These are phyloP conservation scores for Sitta europaea DNA, from an alignment of 2,113 vertebrate genomes.

Conservation along the genomic window DNA sequence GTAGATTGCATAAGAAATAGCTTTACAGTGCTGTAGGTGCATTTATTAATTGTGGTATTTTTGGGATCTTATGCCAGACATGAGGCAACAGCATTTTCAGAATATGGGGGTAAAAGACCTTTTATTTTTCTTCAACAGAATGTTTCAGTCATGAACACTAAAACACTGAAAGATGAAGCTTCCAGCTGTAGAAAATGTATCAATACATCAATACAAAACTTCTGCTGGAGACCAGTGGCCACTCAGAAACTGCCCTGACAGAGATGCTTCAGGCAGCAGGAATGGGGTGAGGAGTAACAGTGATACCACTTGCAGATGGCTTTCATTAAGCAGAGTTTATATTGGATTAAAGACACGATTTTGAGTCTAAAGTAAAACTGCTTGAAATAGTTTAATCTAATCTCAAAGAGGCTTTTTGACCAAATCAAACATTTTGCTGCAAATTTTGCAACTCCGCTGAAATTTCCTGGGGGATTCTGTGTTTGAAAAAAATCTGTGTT, in stretches of 20 bases:
- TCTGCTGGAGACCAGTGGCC: neutral
- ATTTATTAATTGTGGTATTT: neutral
- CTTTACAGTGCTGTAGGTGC: neutral
- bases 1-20: neutral
- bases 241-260: neutral
- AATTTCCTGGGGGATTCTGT: neutral
- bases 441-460: conserved; percentile 19
- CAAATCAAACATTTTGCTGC: conserved; percentile 22
- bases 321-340: conserved; percentile 44
- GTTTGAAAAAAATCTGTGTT: neutral
- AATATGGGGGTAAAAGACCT: too few species aligned
- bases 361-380: neutral
- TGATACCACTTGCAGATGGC: neutral
- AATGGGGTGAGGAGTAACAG: neutral
- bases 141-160: too few species aligned
- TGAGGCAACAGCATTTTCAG: too few species aligned
- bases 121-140: too few species aligned
- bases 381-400: conserved; percentile 37
- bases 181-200: too few species aligned
- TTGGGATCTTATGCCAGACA: conserved; percentile 72
- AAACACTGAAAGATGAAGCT: too few species aligned
- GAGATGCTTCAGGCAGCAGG: neutral
- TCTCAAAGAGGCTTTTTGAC: conserved; percentile 19
- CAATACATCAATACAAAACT: too few species aligned
- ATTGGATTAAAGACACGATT: conserved; percentile 20